Conservation (phyloP, 2,797 vertebrate genomes). For the Agapornis canus region DNA sequence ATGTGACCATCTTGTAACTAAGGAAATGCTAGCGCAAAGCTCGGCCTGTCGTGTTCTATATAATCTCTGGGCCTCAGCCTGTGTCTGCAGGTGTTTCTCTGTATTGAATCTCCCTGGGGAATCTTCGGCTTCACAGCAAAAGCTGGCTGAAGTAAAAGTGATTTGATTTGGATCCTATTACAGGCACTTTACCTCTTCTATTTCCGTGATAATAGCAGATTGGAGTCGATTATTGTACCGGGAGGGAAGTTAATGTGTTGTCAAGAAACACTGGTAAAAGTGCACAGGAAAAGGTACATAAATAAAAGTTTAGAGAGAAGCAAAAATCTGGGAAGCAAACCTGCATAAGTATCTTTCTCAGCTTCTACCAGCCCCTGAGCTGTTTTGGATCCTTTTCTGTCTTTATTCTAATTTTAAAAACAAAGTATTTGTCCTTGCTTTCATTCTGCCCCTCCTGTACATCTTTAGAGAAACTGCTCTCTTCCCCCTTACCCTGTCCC, state of each 20-base stretch:
- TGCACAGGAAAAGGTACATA: constrained; percentile 68
- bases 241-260: constrained; percentile 86
- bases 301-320: constrained; percentile 75
- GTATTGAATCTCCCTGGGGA: constrained; percentile 83
- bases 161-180: constrained; percentile 90
- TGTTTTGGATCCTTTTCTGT: neutral
- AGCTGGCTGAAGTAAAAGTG: constrained; percentile 84
- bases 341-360: neutral
- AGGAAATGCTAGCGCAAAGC: constrained; percentile 73
- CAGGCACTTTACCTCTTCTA: constrained; percentile 85
- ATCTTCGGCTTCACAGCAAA: constrained; percentile 81
- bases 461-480: neutral
- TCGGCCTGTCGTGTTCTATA: constrained; percentile 82
- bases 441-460: neutral
- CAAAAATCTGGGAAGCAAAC: constrained; percentile 60
- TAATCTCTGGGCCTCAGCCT: constrained; percentile 76
- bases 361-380: neutral
- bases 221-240: constrained; percentile 86
- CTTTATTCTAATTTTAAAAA: neutral
- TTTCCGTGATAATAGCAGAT: constrained; percentile 87
- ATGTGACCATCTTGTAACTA: constrained; percentile 68
- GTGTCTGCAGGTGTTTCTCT: constrained; percentile 85
- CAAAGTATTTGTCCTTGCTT: neutral
- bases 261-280: constrained; percentile 81
- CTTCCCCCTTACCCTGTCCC: neutral